Conservation (phyloP, 2,797 vertebrate genomes). For the Hirundo rustica region DNA sequence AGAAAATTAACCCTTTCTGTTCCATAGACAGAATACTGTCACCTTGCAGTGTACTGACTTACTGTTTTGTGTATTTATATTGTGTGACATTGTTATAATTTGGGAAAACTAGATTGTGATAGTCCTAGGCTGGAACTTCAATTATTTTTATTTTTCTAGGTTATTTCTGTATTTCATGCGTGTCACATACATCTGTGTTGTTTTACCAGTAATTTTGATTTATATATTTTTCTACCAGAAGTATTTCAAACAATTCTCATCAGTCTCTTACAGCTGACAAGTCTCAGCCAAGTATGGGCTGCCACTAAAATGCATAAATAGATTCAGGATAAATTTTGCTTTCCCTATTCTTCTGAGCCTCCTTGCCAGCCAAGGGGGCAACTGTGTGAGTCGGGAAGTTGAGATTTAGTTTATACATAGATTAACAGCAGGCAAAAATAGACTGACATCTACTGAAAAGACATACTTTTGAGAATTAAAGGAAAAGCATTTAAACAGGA, state of each 20-base stretch:
- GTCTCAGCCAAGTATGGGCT: neutral
- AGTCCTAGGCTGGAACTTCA: neutral
- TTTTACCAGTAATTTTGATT: neutral
- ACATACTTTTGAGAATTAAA: neutral
- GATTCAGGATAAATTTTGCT: neutral
- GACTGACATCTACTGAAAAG: neutral
- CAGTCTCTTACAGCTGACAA: neutral
- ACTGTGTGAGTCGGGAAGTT: neutral
- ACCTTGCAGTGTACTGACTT: neutral
- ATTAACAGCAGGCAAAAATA: constrained; percentile 10
- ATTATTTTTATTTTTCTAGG: neutral
- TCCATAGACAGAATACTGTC: neutral
- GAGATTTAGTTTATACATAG: neutral
- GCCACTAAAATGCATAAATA: neutral
- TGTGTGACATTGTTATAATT: neutral
- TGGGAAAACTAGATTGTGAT: neutral
- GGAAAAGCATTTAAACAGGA: neutral
- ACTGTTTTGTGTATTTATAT: neutral
- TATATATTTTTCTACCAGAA: neutral
- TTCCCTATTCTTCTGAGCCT: neutral
- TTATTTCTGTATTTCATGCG: neutral
- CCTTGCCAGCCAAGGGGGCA: neutral
- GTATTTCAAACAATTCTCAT: neutral
- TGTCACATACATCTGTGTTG: neutral
- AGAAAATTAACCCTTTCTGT: constrained; percentile 20